phyloP scores from a whole-genome alignment of 2,113 vertebrate species.

The Corythornis vintsioides region DNA sequence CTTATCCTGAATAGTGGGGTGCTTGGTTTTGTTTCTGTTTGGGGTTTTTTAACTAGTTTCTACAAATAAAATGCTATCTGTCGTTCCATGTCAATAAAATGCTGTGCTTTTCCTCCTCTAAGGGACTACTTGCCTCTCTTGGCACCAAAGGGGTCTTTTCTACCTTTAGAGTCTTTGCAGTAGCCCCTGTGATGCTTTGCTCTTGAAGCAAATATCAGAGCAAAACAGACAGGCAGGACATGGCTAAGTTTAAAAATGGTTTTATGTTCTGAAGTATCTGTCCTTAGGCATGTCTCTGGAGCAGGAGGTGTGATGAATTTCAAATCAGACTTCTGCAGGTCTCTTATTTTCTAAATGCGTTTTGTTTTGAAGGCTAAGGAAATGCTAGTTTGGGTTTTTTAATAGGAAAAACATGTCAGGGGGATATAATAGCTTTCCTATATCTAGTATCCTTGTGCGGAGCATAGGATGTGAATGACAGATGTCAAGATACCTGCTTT shows the following conservation, averaged over 20 bases:
- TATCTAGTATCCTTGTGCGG: neutral
- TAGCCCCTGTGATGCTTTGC: neutral
- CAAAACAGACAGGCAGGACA: neutral
- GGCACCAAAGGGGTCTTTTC: neutral
- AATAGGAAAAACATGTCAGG: neutral
- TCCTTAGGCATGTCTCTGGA: neutral
- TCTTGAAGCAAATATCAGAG: conserved; percentile 13
- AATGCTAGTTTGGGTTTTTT: neutral
- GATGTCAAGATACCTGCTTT: neutral
- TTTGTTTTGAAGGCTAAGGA: neutral
- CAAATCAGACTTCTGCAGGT: neutral
- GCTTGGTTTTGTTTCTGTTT: too few species aligned
- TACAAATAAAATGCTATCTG: neutral
- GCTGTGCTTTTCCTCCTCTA: neutral
- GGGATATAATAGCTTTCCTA: neutral
- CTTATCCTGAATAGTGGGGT: neutral
- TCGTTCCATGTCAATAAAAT: neutral
- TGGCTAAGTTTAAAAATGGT: neutral
- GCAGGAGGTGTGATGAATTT: neutral
- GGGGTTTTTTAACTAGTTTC: neutral
- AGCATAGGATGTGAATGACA: neutral
- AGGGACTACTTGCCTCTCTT: neutral
- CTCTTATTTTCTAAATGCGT: neutral
- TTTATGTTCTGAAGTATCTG: neutral
- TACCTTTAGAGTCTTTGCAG: neutral